Evolutionary conservation across 2,113 vertebrate species (phyloP).

Genomic region (Tragelaphus imberbis): DNA sequence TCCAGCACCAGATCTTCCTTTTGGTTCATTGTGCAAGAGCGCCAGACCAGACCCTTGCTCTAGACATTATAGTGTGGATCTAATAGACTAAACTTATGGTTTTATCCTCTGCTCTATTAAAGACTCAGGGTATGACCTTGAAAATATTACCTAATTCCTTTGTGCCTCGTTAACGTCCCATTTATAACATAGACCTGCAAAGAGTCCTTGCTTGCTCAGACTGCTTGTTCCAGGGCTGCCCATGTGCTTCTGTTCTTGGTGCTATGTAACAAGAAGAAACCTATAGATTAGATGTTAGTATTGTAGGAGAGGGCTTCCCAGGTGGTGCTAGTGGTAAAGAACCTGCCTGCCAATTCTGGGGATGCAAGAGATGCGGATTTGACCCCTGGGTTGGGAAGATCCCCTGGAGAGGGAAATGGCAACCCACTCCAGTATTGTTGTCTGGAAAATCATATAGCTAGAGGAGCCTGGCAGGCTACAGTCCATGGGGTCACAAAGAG

Average conservation of each 20-base stretch:
- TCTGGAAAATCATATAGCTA: neutral
- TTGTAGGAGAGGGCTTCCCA: neutral
- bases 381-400: neutral
- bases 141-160: constrained; percentile 27
- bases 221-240: neutral
- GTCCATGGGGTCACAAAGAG: neutral
- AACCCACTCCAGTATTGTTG: neutral
- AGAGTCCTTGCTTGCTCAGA: neutral
- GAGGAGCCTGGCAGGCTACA: neutral
- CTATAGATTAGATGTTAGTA: neutral
- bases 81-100: constrained; percentile 24
- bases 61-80: neutral
- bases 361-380: neutral
- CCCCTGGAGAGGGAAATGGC: neutral
- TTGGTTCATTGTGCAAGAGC: neutral
- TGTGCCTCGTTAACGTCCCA: constrained; percentile 17
- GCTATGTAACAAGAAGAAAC: neutral
- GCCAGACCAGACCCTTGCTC: neutral
- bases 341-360: neutral
- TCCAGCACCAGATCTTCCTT: neutral
- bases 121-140: constrained; percentile 51
- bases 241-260: neutral
- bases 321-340: neutral
- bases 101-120: constrained; percentile 34
- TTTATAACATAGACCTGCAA: neutral